A percentile compares a stretch with the other conserved stretches of the same genome.
Evolutionary conservation across 2,113 vertebrate species (phyloP).

Genomic region (Urocolius indicus): DNA sequence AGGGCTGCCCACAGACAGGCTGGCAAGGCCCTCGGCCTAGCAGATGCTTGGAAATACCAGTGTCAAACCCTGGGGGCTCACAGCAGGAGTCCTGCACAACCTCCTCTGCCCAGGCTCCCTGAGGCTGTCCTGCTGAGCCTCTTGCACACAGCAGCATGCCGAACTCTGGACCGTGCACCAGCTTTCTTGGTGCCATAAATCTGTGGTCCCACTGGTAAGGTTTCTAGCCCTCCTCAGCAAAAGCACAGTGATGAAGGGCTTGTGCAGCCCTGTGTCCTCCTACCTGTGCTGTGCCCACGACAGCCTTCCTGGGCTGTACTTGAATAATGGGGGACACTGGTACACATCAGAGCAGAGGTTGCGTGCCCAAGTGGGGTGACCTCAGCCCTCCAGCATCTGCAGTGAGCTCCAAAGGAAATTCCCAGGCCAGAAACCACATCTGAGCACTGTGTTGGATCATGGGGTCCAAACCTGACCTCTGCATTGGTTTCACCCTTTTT

Average conservation of each 20-base stretch:
- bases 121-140: background rate
- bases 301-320: rapidly evolving
- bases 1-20: background rate
- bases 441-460: background rate
- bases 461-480: background rate
- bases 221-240: background rate
- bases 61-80: background rate
- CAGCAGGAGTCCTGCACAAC: background rate
- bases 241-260: background rate
- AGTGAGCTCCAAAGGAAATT: background rate
- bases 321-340: background rate
- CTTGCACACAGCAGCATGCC: rapidly evolving
- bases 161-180: background rate
- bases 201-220: background rate
- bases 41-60: background rate
- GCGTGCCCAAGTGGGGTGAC: background rate
- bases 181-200: background rate
- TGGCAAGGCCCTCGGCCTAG: background rate
- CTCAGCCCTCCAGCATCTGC: background rate
- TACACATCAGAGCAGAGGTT: background rate
- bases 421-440: background rate
- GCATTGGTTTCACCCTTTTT: background rate
- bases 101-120: background rate
- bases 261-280: background rate
- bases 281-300: rapidly evolving